These are phyloP conservation scores for Lordiphosa andalusiaca DNA, from an alignment of 2,888 invertebrate genomes.

Conservation along the genomic window DNA sequence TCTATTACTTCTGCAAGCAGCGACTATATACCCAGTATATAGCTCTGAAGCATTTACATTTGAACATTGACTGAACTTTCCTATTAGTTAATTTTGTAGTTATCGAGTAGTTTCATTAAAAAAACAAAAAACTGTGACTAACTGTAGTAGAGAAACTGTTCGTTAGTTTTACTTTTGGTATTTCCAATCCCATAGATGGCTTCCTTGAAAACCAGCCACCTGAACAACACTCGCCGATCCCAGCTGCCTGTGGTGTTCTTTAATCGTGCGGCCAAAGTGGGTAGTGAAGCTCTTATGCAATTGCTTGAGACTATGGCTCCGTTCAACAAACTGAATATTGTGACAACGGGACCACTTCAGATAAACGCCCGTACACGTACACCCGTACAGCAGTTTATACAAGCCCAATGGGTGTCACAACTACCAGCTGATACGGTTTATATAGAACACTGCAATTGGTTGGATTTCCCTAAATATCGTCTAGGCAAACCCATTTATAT, in stretches of 20 bases:
- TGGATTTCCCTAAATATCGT: conserved; percentile 91
- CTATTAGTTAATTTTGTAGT: conserved; percentile 17
- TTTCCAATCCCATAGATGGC: conserved; percentile 14
- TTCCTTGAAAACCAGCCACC: conserved; percentile 18
- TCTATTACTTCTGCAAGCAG: conserved; percentile 93
- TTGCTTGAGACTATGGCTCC: conserved; percentile 47
- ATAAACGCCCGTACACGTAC: conserved; percentile 2
- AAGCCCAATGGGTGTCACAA: conserved; percentile 82
- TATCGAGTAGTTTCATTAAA: conserved; percentile 17
- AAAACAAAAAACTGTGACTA: conserved; percentile 31
- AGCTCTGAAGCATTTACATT: conserved; percentile 54
- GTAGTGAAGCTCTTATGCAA: conserved; percentile 93
- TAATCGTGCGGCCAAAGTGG: conserved; percentile 94
- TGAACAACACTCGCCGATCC: conserved; percentile 90
- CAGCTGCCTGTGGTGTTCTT: conserved; percentile 89
- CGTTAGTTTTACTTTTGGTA: not conserved
- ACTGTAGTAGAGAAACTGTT: conserved; percentile 9
- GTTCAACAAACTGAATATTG: conserved; percentile 33
- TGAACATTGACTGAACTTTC: conserved; percentile 28
- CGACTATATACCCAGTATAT: conserved; percentile 87
- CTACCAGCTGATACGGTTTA: conserved; percentile 89
- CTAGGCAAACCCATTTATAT: conserved; percentile 91
- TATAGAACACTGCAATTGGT: conserved; percentile 90
- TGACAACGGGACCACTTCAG: conserved; percentile 16
- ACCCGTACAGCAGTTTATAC: conserved; percentile 34